Evolutionary conservation across 2,888 invertebrate genomes (phyloP).

Genomic region (Sacculina carcini): DNA sequence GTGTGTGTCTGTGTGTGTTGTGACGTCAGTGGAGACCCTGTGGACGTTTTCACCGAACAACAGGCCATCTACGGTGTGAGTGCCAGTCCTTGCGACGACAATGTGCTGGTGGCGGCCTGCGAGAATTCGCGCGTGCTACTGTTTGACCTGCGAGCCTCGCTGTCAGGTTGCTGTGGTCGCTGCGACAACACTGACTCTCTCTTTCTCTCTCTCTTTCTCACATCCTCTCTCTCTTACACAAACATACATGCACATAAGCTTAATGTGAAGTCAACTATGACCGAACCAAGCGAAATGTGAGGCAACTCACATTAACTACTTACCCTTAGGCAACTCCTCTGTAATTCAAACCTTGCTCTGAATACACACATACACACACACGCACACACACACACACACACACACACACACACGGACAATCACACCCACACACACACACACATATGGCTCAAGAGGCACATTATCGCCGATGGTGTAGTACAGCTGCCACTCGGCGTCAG

Average conservation of each 20-base stretch:
- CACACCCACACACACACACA: background rate
- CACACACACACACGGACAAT: background rate
- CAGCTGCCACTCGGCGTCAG: too few species aligned
- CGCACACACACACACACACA: background rate
- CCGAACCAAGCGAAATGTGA: too few species aligned
- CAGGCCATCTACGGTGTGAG: conserved; percentile 73
- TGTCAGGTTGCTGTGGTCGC: background rate
- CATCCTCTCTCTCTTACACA: too few species aligned
- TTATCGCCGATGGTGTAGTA: too few species aligned
- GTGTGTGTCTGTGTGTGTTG: too few species aligned
- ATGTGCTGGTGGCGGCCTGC: conserved; percentile 63
- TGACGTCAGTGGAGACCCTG: conserved; percentile 29
- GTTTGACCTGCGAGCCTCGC: conserved; percentile 39
- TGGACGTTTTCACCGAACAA: conserved; percentile 53
- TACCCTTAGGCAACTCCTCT: too few species aligned
- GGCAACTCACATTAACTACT: too few species aligned
- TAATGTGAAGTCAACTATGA: too few species aligned
- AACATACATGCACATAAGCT: too few species aligned
- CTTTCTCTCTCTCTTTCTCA: too few species aligned
- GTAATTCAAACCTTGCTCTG: background rate
- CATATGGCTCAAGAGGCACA: background rate
- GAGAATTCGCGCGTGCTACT: conserved; percentile 69
- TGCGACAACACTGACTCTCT: too few species aligned
- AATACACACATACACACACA: background rate
- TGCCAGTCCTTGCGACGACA: conserved; percentile 56